phyloP scores from a whole-genome alignment of 2,113 vertebrate genomes.

The Phoxinus phoxinus region DNA sequence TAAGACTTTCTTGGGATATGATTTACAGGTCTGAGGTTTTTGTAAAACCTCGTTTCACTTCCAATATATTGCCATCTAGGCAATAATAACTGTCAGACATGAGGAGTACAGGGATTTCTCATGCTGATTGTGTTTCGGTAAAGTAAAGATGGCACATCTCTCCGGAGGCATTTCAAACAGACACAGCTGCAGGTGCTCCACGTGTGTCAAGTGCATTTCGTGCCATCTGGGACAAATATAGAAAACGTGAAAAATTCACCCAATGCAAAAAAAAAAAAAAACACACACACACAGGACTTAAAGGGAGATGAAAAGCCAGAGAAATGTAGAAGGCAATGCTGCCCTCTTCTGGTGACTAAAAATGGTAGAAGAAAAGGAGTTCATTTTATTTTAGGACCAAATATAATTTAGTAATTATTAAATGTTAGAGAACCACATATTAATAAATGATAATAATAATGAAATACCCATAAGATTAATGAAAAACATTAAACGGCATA shows the following conservation, averaged over 20 bases:
- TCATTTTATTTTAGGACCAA: too few relatives aligned
- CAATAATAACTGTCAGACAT: not conserved
- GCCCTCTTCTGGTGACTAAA: slow-evolving; percentile 63
- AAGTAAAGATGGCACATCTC: not conserved
- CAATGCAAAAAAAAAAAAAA: slow-evolving; percentile 1
- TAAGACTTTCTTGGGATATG: not conserved
- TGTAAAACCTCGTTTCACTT: not conserved
- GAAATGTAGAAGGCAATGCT: slow-evolving; percentile 42
- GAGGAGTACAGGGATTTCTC: not conserved
- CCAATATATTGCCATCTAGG: not conserved
- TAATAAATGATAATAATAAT: not conserved
- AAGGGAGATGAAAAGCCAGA: slow-evolving; percentile 25
- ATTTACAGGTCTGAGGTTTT: slow-evolving; percentile 6
- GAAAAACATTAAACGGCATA: not conserved
- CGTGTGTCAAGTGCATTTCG: not conserved
- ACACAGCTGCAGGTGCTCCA: not conserved
- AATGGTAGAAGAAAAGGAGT: not conserved
- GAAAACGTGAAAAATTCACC: not conserved
- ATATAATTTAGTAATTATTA: not conserved
- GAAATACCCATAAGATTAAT: not conserved
- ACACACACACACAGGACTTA: not conserved
- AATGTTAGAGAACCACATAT: too few relatives aligned
- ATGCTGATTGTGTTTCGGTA: not conserved
- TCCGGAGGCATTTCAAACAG: not conserved
- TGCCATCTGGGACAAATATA: not conserved